Conservation (phyloP, 2,113 vertebrate species). For the rabbit (Oryctolagus cuniculus) region DNA sequence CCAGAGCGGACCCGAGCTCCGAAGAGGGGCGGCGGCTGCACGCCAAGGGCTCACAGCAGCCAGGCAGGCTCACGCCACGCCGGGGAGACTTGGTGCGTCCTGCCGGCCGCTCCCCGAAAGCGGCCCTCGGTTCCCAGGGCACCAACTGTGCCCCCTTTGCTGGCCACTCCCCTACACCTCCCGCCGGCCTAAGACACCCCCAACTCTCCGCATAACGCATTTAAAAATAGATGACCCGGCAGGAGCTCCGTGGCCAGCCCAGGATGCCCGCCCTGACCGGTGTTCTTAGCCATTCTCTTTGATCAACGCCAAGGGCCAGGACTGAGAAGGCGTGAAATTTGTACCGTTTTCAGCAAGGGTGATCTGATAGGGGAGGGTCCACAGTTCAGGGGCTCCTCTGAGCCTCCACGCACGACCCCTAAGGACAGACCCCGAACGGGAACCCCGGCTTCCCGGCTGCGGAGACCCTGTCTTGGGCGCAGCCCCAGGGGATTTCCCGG, state of each 20-base stretch:
- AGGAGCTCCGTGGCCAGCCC: no score
- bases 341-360: background rate
- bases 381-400: background rate
- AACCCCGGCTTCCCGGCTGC: background rate
- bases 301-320: background rate
- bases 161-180: no score
- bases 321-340: background rate
- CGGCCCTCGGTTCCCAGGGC: no score
- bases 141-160: background rate
- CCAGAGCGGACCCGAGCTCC: background rate
- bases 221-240: background rate
- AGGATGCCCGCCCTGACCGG: no score
- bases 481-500: background rate
- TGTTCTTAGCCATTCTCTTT: background rate
- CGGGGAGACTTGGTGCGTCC: background rate
- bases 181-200: background rate
- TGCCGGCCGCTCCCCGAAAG: no score
- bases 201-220: background rate
- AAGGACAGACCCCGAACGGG: background rate
- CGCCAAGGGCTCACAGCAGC: fast-evolving
- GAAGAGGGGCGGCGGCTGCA: background rate
- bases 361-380: background rate
- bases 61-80: background rate
- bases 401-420: background rate
- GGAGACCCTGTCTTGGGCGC: background rate